These are phyloP conservation scores for Thalassophryne amazonica DNA, from an alignment of 2,797 vertebrate genomes.

Conservation along the genomic window DNA sequence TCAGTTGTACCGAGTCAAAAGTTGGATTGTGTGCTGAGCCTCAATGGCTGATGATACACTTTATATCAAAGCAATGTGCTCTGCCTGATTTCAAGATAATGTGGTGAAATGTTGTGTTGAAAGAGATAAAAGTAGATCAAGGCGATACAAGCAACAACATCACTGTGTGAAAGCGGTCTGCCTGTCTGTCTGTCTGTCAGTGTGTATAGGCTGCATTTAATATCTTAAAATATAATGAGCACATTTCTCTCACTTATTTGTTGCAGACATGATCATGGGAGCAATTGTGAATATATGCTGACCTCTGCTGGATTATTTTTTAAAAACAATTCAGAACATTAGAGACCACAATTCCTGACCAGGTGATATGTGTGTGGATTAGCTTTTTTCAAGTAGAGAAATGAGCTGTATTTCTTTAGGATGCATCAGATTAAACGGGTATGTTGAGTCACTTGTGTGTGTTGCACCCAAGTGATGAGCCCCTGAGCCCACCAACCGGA, in stretches of 20 bases:
- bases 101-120: conserved; percentile 18
- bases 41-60: conserved; percentile 39
- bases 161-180: neutral
- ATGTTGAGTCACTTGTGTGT: too few relatives aligned
- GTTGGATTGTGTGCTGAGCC: conserved; percentile 28
- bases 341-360: neutral
- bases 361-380: neutral
- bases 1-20: conserved; percentile 20
- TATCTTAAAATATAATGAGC: neutral
- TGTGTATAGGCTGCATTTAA: too few relatives aligned
- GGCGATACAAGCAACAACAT: neutral
- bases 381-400: too few relatives aligned
- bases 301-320: conserved; percentile 67
- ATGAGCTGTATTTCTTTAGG: too few relatives aligned
- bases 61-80: conserved; percentile 48
- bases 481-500: too few relatives aligned
- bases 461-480: too few relatives aligned
- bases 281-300: conserved; percentile 53
- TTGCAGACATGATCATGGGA: neutral
- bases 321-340: neutral
- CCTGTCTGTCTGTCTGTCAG: too few relatives aligned
- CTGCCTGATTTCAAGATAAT: conserved; percentile 20
- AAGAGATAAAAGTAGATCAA: neutral
- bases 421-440: too few relatives aligned
- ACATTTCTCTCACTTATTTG: neutral